Evolutionary conservation across 2,797 vertebrate genomes (phyloP).

Genomic region (Varecia variegata): DNA sequence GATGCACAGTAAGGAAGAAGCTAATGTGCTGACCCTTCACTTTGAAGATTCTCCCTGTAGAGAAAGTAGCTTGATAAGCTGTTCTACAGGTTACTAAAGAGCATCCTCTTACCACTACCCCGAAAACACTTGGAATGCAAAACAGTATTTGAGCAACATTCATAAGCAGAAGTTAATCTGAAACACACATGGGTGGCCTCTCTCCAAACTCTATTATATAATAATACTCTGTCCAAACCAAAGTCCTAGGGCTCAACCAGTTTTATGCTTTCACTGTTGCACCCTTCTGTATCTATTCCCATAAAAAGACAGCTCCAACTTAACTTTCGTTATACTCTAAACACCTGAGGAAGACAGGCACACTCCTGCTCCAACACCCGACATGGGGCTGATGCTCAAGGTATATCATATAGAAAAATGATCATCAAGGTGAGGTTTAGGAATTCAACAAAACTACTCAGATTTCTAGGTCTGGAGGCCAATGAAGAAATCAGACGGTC

Average conservation of each 20-base stretch:
- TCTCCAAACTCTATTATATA: slow-evolving; percentile 48
- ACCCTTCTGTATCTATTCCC: neutral
- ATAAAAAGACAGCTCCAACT: neutral
- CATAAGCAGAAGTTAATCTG: slow-evolving; percentile 37
- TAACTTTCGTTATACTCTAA: slow-evolving; percentile 12
- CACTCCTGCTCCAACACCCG: neutral
- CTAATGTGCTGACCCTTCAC: neutral
- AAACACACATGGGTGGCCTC: slow-evolving; percentile 14
- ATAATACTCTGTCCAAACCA: neutral
- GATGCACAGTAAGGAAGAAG: neutral
- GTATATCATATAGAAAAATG: neutral
- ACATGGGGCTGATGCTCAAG: neutral
- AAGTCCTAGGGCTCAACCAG: neutral
- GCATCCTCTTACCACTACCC: neutral
- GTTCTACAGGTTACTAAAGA: neutral
- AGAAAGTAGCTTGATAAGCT: neutral
- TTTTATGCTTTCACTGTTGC: slow-evolving; percentile 13
- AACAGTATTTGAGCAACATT: slow-evolving; percentile 9
- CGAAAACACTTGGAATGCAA: slow-evolving; percentile 42
- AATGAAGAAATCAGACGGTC: slow-evolving; percentile 20
- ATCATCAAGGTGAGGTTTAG: neutral
- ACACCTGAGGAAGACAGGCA: neutral
- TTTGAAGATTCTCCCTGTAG: neutral
- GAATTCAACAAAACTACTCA: neutral
- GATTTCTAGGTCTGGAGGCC: slow-evolving; percentile 33